Base-by-base conservation (phyloP, 2,888 invertebrate genomes). In the Lithophane semibrunnea region DNA sequence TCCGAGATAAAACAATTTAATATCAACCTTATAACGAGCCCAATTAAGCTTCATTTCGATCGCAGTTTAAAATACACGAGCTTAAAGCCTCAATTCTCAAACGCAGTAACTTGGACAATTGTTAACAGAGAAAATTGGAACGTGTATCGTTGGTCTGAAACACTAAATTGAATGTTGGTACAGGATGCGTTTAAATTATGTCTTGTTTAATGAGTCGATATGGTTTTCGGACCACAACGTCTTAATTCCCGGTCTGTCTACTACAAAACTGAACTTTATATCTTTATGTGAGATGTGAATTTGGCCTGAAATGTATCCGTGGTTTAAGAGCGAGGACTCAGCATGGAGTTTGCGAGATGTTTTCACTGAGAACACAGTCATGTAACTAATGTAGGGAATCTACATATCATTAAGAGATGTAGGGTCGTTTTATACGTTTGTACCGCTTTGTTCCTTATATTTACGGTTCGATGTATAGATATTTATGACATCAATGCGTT, bases 381-480 rank as follows among this genome's bases (percentile, higher is more conserved):
- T 96, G 96, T 96, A 95, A 95, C 96, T 96, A 96, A 96, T 96
- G 96, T 94, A 93, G 93, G 87, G 96, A 96, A 96, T 96, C 96
- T 96, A 96, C 96, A 96, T 96, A 96, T 96, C 96, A 96, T 96
- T 96, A 96, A 96, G 95, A 96, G 96, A 96, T 96, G 96, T 96
- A 93, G 95, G 92, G 92, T 93, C 94, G 93, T 93, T 93, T 93
- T 95, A 92, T 95, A 95, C 95, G 96, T 95, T 95, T 96, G 96
- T 96, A 95, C 92, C 94, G 95, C 95, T 96, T 96, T 96, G 96
- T 96, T 94, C 92, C 90, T 91, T 95, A 94, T 95, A 96, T 96
- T 96, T 95, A 96, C 94, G 94, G 92, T 91, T 93, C 90, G 91
- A 93, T 93, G 91, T 91, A 91, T 91, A 92, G 86, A 93, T 96